Percentiles rank a stretch among this genome's conserved stretches.
Conservation (phyloP, 2,113 vertebrate species). For the Lota lota region DNA sequence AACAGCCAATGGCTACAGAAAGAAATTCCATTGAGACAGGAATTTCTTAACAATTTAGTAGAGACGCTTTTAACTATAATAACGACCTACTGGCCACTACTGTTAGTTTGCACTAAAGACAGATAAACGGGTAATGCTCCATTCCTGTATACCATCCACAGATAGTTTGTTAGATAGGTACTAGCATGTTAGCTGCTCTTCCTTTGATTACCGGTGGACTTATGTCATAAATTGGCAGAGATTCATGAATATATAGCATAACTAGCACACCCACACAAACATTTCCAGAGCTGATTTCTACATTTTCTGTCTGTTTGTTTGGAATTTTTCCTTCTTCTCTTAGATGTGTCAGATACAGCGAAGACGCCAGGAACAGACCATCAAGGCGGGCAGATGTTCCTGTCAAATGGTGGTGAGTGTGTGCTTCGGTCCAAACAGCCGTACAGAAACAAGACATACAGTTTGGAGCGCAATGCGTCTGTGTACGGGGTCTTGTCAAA, state of each 20-base stretch:
- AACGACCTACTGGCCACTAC: too few species aligned
- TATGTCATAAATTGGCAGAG: slow-evolving; percentile 44
- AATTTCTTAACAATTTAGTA: too few species aligned
- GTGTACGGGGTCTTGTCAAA: slow-evolving; percentile 67
- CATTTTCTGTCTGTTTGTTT: slow-evolving; percentile 27
- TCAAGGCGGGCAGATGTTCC: slow-evolving; percentile 59
- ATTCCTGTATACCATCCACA: too few species aligned
- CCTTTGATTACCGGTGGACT: slow-evolving; percentile 38
- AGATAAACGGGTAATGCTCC: slow-evolving; percentile 51
- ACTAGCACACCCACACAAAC: slow-evolving; percentile 9
- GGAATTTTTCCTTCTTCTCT: slow-evolving; percentile 28
- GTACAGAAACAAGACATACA: slow-evolving; percentile 28
- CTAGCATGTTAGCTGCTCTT: slow-evolving; percentile 63
- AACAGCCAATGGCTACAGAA: slow-evolving; percentile 42
- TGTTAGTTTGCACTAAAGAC: too few species aligned
- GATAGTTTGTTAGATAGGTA: too few species aligned
- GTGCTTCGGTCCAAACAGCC: slow-evolving; percentile 55
- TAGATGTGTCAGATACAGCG: slow-evolving; percentile 37
- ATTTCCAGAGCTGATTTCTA: slow-evolving; percentile 5
- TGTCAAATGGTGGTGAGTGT: slow-evolving; percentile 47
- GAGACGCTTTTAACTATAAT: too few species aligned
- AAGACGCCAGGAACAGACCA: slow-evolving; percentile 44
- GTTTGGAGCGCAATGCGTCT: slow-evolving; percentile 65
- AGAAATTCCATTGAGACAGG: too few species aligned
- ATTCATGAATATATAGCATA: slow-evolving; percentile 42